Evolutionary conservation across 2,113 vertebrate genomes (phyloP).

Genomic region (Ramphastos sulfuratus): DNA sequence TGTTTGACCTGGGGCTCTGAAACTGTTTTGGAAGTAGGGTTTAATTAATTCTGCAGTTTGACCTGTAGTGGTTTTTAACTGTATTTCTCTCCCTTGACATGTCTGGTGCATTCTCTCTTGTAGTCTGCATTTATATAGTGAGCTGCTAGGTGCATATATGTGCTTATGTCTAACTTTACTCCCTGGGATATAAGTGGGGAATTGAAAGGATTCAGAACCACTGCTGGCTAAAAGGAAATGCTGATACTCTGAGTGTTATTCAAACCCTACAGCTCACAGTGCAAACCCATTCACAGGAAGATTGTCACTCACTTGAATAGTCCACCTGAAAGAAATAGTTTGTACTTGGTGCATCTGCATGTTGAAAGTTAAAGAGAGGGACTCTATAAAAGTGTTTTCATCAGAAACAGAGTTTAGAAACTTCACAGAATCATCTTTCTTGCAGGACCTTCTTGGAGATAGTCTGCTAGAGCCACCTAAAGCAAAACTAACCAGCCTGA

Average conservation of each 20-base stretch:
- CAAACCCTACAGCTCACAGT: not conserved
- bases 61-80: not conserved
- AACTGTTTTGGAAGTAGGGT: not conserved
- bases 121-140: accelerated
- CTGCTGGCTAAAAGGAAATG: not conserved
- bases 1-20: not conserved
- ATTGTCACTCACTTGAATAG: not conserved
- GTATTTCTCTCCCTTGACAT: not conserved
- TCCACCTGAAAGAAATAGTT: not conserved
- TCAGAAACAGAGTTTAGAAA: not conserved
- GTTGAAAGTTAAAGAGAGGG: not conserved
- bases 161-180: not conserved
- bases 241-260: not conserved
- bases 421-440: not conserved
- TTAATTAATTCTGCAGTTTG: not conserved
- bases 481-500: not conserved
- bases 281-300: not conserved
- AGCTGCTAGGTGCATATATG: not conserved
- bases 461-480: not conserved
- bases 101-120: not conserved
- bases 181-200: not conserved
- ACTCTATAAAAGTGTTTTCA: not conserved
- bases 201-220: not conserved
- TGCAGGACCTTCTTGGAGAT: not conserved
- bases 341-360: not conserved